Evolutionary conservation across 1,140 invertebrate species (phyloP), one percentile per base, ranked within the genome.

Genomic region (Mercenaria mercenaria): DNA sequence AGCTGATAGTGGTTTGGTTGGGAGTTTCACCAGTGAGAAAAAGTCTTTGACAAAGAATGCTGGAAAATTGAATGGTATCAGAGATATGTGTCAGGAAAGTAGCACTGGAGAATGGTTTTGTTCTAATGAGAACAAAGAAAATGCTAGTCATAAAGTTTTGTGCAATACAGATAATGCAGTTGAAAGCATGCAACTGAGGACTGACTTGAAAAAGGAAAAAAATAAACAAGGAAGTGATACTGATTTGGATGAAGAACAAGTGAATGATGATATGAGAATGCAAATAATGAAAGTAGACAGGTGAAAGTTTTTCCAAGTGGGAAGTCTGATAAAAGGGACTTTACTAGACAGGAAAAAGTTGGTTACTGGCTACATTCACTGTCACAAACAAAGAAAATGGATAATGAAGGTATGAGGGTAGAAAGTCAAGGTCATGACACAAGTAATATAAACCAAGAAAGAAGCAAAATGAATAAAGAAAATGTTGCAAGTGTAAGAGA

Each of bases 331-430:
- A 67, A 41, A 29, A 72, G 76, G 10, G 76, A 88, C 34, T 43
- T 88, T 41, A 47, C 86, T n/a, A 39, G 86, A 52, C 76, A 80
- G 32, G 86, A 88, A 29, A 88, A 88, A 37, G 77, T 88, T 23
- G 86, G 86, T 18, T 80, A 80, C n/a, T 88, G 86, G 86, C 59
- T 88, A 29, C 39, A 74, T 26, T 88, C 86, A 18, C 29, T 88
- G 32, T 47, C 74, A 52, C 32, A 74, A 37, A 79, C 76, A 37
- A 72, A 72, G 34, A 64, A 29, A 29, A 64, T 64, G 59, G 26
- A 64, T 64, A 64, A 64, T 64, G 59, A 64, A 8, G 59, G 59
- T 26, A 39, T 41, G 10, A 72, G 67, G 67, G 13, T 34, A 39
- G 67, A 29, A 39, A 41, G 34, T 72, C 34, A 72, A 72, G 34